Evolutionary conservation across 2,888 invertebrate genomes (phyloP).

Genomic region (Yponomeuta sedellus): DNA sequence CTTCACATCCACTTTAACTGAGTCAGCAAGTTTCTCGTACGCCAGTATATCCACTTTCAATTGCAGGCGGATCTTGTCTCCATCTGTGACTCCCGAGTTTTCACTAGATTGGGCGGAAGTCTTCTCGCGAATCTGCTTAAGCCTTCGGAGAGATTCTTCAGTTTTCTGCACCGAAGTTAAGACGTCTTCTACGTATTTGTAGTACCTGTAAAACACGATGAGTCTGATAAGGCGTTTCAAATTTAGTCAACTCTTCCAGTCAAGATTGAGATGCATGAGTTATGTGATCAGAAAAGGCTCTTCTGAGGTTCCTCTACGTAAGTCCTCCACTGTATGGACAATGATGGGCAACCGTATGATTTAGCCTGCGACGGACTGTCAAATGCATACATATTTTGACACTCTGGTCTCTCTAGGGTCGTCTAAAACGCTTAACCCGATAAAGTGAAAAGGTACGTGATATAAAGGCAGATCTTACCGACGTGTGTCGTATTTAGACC

Average conservation of each 20-base stretch:
- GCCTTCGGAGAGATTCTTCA: constrained; percentile 92
- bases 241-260: background rate
- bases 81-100: constrained; percentile 84
- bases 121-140: constrained; percentile 88
- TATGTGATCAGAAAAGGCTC: background rate
- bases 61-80: constrained; percentile 95
- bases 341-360: too few relatives aligned
- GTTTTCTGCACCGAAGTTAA: constrained; percentile 95
- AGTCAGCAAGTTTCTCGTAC: constrained; percentile 80
- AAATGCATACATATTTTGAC: too few relatives aligned
- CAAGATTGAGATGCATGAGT: background rate
- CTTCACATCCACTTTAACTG: constrained; percentile 71
- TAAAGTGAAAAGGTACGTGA: too few relatives aligned
- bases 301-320: too few relatives aligned
- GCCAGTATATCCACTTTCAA: constrained; percentile 89
- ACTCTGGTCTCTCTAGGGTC: too few relatives aligned
- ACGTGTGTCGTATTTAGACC: too few relatives aligned
- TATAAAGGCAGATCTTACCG: too few relatives aligned
- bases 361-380: too few relatives aligned
- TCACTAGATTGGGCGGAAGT: constrained; percentile 61
- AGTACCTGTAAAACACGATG: constrained; percentile 70
- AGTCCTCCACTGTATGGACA: too few relatives aligned
- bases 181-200: constrained; percentile 88
- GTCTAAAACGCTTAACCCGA: too few relatives aligned
- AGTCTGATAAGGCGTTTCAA: background rate